A percentile compares a stretch with the other conserved stretches of the same genome.
Conservation (phyloP, 1,140 invertebrate genomes). For the Thalassaphorura encarpata region DNA sequence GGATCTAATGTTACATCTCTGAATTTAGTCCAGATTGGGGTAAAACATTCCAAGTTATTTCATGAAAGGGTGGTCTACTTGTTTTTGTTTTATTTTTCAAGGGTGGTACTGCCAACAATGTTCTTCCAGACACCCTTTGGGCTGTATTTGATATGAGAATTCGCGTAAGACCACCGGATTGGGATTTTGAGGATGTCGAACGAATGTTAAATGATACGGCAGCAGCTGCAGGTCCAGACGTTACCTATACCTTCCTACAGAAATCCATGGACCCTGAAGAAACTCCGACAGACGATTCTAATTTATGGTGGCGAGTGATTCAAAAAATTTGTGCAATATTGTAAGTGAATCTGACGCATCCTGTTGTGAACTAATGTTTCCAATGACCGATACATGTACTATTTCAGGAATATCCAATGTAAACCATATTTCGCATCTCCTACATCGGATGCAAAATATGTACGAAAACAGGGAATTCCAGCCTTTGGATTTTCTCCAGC, state of each 20-base stretch:
- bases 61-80: too few relatives aligned
- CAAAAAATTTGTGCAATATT: conserved; percentile 47
- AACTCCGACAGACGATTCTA: conserved; percentile 52
- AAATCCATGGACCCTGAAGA: conserved; percentile 51
- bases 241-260: conserved; percentile 61
- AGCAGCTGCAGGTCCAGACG: conserved; percentile 64
- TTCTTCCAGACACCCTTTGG: conserved; percentile 66
- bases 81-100: too few relatives aligned
- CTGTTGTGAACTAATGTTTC: neutral
- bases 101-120: conserved; percentile 85
- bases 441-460: conserved; percentile 37
- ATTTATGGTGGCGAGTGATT: conserved; percentile 73
- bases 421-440: neutral
- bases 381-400: neutral
- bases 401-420: neutral
- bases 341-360: conserved; percentile 38
- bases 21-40: conserved; percentile 71
- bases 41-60: conserved; percentile 35
- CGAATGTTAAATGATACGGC: conserved; percentile 63
- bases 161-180: conserved; percentile 46
- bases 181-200: conserved; percentile 60
- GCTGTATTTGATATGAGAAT: conserved; percentile 74
- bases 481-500: conserved; percentile 70
- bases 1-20: conserved; percentile 78
- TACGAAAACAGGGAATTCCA: conserved; percentile 48